Percentiles rank a stretch among this genome's conserved stretches.
phyloP scores from a whole-genome alignment of 2,113 vertebrate species.

The Notarius quadriscutis region DNA sequence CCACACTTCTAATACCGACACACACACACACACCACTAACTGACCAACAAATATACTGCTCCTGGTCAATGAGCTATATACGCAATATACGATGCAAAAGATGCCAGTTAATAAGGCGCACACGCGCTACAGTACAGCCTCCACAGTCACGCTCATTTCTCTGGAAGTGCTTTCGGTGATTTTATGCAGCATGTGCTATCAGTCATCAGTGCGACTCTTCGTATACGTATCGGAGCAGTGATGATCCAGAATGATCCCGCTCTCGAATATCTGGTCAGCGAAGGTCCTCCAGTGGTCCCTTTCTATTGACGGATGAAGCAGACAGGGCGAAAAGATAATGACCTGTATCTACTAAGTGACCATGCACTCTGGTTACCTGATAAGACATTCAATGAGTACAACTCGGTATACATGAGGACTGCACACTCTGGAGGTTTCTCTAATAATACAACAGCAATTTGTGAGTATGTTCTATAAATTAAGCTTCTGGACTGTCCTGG shows the following conservation, averaged over 20 bases:
- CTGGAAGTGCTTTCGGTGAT: too few species aligned
- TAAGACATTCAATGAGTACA: neutral
- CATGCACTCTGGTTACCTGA: neutral
- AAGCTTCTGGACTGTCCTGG: neutral
- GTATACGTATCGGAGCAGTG: neutral
- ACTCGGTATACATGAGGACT: too few species aligned
- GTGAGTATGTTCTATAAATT: neutral
- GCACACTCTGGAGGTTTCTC: neutral
- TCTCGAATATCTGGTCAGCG: neutral
- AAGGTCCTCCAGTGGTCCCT: neutral
- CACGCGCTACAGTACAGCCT: neutral
- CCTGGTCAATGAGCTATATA: neutral
- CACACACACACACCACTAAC: slow-evolving; percentile 73
- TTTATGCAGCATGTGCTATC: neutral
- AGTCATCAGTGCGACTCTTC: neutral
- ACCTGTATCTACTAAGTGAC: neutral
- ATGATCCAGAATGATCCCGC: neutral
- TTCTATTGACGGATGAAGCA: neutral
- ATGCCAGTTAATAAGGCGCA: neutral
- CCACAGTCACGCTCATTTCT: neutral
- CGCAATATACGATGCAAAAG: neutral
- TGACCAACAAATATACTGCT: slow-evolving; percentile 82
- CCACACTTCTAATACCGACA: slow-evolving; percentile 29
- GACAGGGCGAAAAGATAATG: neutral
- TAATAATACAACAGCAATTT: neutral